Evolutionary conservation across 2,113 vertebrate genomes (phyloP).

Genomic region (Protobothrops mucrosquamatus): DNA sequence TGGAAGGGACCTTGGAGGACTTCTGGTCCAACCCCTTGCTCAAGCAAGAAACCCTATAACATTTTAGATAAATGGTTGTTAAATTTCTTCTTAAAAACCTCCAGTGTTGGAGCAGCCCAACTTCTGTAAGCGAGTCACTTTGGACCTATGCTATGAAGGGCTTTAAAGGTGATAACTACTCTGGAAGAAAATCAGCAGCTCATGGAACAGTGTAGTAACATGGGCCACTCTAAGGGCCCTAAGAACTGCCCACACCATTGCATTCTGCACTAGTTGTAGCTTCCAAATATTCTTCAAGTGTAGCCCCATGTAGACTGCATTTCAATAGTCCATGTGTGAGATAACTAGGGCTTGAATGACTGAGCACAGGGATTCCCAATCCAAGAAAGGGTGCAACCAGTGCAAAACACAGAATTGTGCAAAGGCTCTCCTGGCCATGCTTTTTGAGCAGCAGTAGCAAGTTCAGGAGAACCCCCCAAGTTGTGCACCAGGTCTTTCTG

Average conservation of each 20-base stretch:
- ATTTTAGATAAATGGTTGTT: too few relatives aligned
- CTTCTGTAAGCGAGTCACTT: too few relatives aligned
- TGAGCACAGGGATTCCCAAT: background rate
- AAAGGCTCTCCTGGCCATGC: background rate
- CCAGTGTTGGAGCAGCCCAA: too few relatives aligned
- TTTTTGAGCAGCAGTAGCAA: background rate
- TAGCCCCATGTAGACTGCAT: background rate
- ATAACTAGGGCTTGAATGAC: background rate
- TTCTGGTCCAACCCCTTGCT: too few relatives aligned
- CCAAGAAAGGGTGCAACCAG: background rate
- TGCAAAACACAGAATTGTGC: background rate
- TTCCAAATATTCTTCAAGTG: background rate
- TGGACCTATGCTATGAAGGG: too few relatives aligned
- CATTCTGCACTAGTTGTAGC: background rate
- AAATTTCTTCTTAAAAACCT: too few relatives aligned
- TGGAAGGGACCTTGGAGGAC: too few relatives aligned
- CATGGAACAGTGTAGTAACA: background rate
- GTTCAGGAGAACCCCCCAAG: background rate
- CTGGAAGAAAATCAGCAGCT: too few relatives aligned
- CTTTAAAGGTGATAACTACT: too few relatives aligned
- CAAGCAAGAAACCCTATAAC: too few relatives aligned
- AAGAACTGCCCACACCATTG: background rate
- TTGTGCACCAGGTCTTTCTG: background rate
- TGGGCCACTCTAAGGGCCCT: background rate
- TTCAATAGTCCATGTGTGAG: background rate